These are phyloP conservation scores for Chironomus striatipennis DNA, from an alignment of 1,140 invertebrate species.

Conservation along the genomic window DNA sequence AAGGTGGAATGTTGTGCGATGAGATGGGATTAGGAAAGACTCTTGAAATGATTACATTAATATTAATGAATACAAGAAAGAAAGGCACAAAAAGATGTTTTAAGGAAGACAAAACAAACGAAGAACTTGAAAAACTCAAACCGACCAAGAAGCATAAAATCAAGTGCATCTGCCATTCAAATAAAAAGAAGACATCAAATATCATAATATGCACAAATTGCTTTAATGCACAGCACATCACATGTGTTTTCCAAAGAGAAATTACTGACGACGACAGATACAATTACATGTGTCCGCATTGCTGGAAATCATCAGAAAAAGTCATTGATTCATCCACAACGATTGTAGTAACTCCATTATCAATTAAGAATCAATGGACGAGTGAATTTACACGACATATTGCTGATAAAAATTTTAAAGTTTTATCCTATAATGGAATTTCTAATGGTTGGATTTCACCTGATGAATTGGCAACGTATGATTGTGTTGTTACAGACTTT, in stretches of 20 bases:
- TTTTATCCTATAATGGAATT: slow-evolving; percentile 50
- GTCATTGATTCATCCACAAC: slow-evolving; percentile 43
- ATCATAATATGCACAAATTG: slow-evolving; percentile 29
- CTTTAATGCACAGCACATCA: slow-evolving; percentile 31
- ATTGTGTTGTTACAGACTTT: slow-evolving; percentile 70
- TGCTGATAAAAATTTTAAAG: slow-evolving; percentile 42
- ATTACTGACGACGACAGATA: slow-evolving; percentile 10
- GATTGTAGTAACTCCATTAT: slow-evolving; percentile 62
- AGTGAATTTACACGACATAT: slow-evolving; percentile 65
- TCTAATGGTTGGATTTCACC: slow-evolving; percentile 57
- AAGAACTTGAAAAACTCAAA: background rate
- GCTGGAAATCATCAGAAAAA: slow-evolving; percentile 30
- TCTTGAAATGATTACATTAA: slow-evolving; percentile 62
- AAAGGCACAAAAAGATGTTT: slow-evolving; percentile 19
- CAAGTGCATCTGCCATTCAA: slow-evolving; percentile 30
- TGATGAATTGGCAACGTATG: slow-evolving; percentile 51
- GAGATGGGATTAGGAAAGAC: slow-evolving; percentile 83
- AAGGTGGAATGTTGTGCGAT: slow-evolving; percentile 73
- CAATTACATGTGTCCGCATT: slow-evolving; percentile 33
- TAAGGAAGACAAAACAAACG: background rate
- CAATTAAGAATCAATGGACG: slow-evolving; percentile 63
- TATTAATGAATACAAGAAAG: slow-evolving; percentile 50
- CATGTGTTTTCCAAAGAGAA: slow-evolving; percentile 28
- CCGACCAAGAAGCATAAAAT: background rate
- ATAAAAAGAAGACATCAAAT: background rate